Conservation (phyloP, 2,113 vertebrate species). For the Aegypius monachus region DNA sequence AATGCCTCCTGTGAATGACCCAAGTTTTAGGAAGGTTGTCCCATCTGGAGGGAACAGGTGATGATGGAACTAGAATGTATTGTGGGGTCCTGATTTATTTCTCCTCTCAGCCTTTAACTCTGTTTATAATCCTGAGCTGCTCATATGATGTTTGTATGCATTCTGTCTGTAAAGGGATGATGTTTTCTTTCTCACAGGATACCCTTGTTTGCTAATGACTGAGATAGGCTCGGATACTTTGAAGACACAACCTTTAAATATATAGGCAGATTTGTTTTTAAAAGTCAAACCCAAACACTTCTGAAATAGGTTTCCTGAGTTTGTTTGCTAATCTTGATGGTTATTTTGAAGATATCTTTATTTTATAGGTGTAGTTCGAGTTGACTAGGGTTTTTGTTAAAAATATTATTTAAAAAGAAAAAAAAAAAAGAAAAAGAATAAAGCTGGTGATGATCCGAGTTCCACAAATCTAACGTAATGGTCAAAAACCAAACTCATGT, state of each 20-base stretch:
- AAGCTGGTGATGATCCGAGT: neutral
- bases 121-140: neutral
- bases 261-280: neutral
- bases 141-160: neutral
- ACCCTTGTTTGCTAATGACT: neutral
- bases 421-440: neutral
- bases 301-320: neutral
- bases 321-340: neutral
- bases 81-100: neutral
- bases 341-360: neutral
- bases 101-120: neutral
- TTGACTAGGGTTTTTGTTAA: neutral
- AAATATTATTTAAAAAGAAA: neutral
- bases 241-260: neutral
- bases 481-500: accelerated
- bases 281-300: neutral
- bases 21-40: neutral
- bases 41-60: neutral
- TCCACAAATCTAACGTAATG: neutral
- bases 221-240: neutral
- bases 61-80: neutral
- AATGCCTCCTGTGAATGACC: neutral
- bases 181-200: neutral
- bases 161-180: neutral
- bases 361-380: neutral